phyloP scores from a whole-genome alignment of 2,888 invertebrate genomes.

The Hoplodrina blanda region DNA sequence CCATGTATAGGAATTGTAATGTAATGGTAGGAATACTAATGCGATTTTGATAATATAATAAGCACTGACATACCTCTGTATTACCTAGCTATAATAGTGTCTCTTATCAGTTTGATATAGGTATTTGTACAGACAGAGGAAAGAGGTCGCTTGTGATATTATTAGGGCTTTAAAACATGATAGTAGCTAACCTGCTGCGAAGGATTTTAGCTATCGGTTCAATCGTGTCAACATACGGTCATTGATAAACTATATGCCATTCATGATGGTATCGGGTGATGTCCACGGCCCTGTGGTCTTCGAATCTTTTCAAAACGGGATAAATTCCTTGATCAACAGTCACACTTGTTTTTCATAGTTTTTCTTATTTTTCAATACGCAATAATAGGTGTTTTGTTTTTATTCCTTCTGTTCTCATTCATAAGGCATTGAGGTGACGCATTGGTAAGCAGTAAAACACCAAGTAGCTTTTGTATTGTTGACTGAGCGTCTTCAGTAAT shows the following conservation, averaged over 20 bases:
- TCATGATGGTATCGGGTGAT: too few relatives aligned
- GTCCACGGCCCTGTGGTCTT: background rate
- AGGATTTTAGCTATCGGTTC: conserved; percentile 8
- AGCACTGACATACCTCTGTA: conserved; percentile 4
- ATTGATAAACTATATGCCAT: background rate
- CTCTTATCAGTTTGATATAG: conserved; percentile 42
- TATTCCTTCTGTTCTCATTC: background rate
- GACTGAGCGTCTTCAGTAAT: background rate
- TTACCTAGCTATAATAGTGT: conserved; percentile 18
- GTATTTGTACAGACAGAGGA: conserved; percentile 41
- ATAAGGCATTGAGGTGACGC: background rate
- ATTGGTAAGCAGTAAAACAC: background rate
- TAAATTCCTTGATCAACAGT: background rate
- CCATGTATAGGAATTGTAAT: background rate
- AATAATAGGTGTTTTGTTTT: conserved; percentile 1
- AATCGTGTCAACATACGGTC: background rate
- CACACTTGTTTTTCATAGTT: background rate
- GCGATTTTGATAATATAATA: conserved; percentile 13
- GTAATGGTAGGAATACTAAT: conserved; percentile 4
- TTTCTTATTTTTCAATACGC: background rate
- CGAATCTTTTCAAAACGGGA: background rate
- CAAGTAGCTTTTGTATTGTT: background rate
- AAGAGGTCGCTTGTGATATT: conserved; percentile 60
- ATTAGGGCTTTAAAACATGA: conserved; percentile 31
- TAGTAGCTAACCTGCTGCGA: conserved; percentile 9